Base-by-base conservation (phyloP, 2,797 vertebrate species). In the Sebastes ruberrimus region DNA sequence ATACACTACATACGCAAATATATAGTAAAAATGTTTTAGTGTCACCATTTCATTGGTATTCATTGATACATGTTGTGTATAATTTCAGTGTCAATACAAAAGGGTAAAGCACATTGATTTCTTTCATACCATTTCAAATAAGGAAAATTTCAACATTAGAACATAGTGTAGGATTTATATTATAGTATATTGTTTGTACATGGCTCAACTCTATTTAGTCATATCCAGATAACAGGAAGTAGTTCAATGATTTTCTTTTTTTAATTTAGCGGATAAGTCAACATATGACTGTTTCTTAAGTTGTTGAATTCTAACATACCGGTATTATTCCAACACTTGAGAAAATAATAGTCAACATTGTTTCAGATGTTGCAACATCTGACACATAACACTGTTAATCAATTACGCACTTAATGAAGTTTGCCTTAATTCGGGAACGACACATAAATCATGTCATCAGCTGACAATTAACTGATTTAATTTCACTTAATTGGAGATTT, bases 401-500 rank as follows among this genome's bases (percentile, higher is more conserved):
- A 61, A 53, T 46, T 18, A 56, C 28, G 7, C 18, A 28, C 10
- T 49, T 69, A 69, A 56, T 73, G 11, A 46, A 46, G 27, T 63
- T 53, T 61, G 27, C 10, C 20, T 71, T 28, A 33, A 7, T 76
- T 67, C 49, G 35, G 23, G 13, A 14, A 23, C 9, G 46, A 25
- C 27, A 9, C 7, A 20, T 8, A 52, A 55, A 3, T 62, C 10
- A 25, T 49, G 35, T 78, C 20, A 32, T 57, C 53, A 56, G 16
- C 22, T 61, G 10, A 60, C 23, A 76, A 52, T 66, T 32, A 71
- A n/a, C 38, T 60, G 53, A 81, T 66, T 46, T 76, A 42, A 42
- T 42, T 42, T 16, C 38, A 7, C 14, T 42, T 42, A 16, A 42
- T 16, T 42, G 6, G 38, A 35, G 33, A 35, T 35, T 11, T 35